These are phyloP conservation scores for Diplazon laetatorius DNA, from an alignment of 2,888 invertebrate species.

Conservation along the genomic window DNA sequence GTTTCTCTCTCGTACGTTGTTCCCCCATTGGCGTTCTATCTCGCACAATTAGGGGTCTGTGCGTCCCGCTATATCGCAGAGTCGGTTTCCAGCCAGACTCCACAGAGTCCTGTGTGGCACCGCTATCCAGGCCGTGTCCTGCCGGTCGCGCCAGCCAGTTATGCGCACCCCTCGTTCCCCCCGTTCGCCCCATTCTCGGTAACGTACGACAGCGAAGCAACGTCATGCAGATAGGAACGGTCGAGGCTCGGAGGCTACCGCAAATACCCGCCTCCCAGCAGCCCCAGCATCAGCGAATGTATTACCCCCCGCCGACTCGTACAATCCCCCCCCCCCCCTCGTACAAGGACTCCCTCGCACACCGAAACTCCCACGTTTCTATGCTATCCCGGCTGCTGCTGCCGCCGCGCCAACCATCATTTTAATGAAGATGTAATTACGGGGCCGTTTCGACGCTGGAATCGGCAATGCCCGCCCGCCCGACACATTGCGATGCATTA, in stretches of 20 bases:
- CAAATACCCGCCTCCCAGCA: slow-evolving; percentile 61
- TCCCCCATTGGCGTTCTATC: slow-evolving; percentile 54
- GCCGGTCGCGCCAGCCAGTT: slow-evolving; percentile 65
- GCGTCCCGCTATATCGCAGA: slow-evolving; percentile 42
- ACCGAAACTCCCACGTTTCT: slow-evolving; percentile 23
- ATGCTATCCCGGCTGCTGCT: no score
- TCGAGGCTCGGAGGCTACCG: slow-evolving; percentile 57
- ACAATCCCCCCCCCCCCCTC: slow-evolving; percentile 16
- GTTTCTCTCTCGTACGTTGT: no score
- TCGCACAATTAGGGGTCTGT: slow-evolving; percentile 51
- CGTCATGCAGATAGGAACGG: slow-evolving; percentile 52
- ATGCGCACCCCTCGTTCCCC: slow-evolving; percentile 43
- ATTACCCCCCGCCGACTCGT: slow-evolving; percentile 11
- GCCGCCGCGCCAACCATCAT: slow-evolving; percentile 74
- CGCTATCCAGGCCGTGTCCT: slow-evolving; percentile 52
- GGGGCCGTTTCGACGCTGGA: slow-evolving; percentile 76
- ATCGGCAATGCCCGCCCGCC: slow-evolving; percentile 73
- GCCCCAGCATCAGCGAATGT: slow-evolving; percentile 42
- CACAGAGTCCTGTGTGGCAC: slow-evolving; percentile 40
- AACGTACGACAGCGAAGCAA: slow-evolving; percentile 58
- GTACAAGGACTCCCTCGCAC: not conserved
- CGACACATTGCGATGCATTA: slow-evolving; percentile 75
- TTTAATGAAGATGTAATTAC: slow-evolving; percentile 82
- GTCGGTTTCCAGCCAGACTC: slow-evolving; percentile 31
- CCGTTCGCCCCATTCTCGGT: slow-evolving; percentile 37